These are phyloP conservation scores for Climacteris rufus DNA, from an alignment of 2,113 vertebrate species.

Conservation along the genomic window DNA sequence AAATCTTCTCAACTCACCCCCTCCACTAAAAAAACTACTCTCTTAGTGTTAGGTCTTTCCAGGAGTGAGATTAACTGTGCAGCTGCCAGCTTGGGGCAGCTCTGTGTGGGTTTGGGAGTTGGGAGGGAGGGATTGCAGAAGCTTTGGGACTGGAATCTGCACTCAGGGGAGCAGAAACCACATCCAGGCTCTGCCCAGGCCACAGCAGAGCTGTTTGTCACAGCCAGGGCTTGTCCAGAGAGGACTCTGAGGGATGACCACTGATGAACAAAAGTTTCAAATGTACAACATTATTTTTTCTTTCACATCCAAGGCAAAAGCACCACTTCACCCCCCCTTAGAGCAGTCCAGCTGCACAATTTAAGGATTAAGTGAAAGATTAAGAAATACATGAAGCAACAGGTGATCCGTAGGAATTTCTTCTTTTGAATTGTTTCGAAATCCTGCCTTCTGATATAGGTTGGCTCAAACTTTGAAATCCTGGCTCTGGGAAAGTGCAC, in stretches of 20 bases:
- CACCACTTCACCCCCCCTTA: not conserved
- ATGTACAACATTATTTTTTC: not conserved
- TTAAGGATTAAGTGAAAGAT: not conserved
- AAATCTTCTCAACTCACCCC: not conserved
- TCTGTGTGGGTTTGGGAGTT: not conserved
- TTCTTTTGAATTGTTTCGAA: not conserved
- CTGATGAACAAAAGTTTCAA: not conserved
- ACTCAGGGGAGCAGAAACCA: not conserved
- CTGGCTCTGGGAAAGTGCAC: not conserved
- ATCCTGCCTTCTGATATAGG: not conserved
- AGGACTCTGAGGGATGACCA: not conserved
- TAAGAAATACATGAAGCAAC: not conserved
- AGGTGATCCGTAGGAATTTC: not conserved
- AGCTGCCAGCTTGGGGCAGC: not conserved
- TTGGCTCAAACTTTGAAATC: not conserved
- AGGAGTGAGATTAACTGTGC: not conserved
- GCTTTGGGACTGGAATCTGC: not conserved
- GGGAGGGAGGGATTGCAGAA: not conserved
- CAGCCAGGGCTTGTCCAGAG: not conserved
- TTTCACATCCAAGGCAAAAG: not conserved
- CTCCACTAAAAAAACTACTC: not conserved
- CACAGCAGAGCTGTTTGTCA: not conserved
- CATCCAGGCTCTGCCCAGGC: not conserved
- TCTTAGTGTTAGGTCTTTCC: not conserved
- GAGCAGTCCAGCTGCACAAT: not conserved